Conservation (phyloP, 2,888 invertebrate species). For the Phyto melanocephala region DNA sequence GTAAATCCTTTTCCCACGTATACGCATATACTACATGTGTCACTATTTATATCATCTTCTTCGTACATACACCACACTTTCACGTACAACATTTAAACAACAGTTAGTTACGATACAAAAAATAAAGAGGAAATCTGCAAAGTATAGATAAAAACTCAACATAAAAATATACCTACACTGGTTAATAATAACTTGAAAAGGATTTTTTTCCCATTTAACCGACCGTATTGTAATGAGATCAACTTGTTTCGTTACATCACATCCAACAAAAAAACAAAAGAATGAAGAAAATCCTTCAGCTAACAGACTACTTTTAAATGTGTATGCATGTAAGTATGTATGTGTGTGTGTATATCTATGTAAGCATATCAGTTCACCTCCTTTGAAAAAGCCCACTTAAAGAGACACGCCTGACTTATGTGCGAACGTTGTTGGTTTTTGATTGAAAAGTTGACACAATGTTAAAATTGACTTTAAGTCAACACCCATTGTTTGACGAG, state of each 20-base stretch:
- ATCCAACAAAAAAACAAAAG: slow-evolving; percentile 19
- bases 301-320: not conserved
- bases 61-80: not conserved
- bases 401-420: slow-evolving; percentile 61
- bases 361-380: slow-evolving; percentile 35
- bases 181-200: slow-evolving; percentile 40
- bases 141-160: slow-evolving; percentile 53
- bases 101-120: not conserved
- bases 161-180: slow-evolving; percentile 34
- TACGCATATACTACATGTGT: not conserved
- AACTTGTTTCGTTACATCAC: slow-evolving; percentile 65
- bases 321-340: not conserved
- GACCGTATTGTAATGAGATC: slow-evolving; percentile 75
- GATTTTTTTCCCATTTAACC: slow-evolving; percentile 74
- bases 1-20: not conserved
- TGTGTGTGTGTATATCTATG: not conserved
- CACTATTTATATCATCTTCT: not conserved
- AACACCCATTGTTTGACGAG: slow-evolving; percentile 62
- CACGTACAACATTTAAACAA: not conserved
- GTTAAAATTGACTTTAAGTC: slow-evolving; percentile 44
- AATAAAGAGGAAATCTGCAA: slow-evolving; percentile 49
- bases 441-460: slow-evolving; percentile 53
- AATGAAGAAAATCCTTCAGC: slow-evolving; percentile 15
- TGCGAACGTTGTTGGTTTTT: slow-evolving; percentile 44
- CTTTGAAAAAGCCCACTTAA: slow-evolving; percentile 57